These are phyloP conservation scores for Myotis brandtii DNA, from an alignment of 2,113 vertebrate species.

Conservation along the genomic window DNA sequence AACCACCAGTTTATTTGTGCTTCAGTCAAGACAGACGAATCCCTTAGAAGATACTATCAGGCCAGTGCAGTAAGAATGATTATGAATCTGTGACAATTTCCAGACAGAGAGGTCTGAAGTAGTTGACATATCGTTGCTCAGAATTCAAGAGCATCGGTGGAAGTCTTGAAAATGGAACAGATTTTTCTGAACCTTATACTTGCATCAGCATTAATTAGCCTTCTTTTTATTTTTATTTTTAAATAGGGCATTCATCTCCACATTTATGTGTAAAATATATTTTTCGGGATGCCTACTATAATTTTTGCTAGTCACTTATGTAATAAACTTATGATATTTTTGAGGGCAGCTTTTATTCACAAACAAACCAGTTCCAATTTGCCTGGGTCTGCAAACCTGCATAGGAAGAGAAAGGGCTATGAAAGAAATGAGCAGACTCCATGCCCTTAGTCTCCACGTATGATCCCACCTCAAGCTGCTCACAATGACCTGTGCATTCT, in stretches of 20 bases:
- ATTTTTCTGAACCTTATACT: conserved; percentile 46
- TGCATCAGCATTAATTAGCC: neutral
- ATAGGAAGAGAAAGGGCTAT: neutral
- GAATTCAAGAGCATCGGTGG: conserved; percentile 33
- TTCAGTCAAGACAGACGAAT: conserved; percentile 52
- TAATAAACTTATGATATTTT: neutral
- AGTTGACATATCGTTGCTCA: neutral
- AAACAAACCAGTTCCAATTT: neutral
- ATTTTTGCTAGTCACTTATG: conserved; percentile 36
- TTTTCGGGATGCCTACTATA: neutral
- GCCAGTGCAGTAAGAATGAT: neutral
- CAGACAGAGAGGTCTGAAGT: conserved; percentile 40
- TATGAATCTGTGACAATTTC: conserved; percentile 50
- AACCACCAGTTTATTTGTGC: conserved; percentile 54
- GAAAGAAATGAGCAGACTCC: neutral
- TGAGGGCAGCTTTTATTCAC: neutral
- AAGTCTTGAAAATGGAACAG: neutral
- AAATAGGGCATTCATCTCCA: neutral
- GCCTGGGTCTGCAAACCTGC: neutral
- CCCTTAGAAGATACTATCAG: conserved; percentile 47
- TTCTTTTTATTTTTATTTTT: neutral
- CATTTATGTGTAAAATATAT: conserved; percentile 45
- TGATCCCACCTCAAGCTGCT: neutral
- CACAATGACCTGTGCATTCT: neutral
- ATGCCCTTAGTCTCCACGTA: neutral